Percentiles rank a stretch among this genome's conserved stretches.
Evolutionary conservation across 2,113 vertebrate species (phyloP).

Genomic region (Sebastes fasciatus): DNA sequence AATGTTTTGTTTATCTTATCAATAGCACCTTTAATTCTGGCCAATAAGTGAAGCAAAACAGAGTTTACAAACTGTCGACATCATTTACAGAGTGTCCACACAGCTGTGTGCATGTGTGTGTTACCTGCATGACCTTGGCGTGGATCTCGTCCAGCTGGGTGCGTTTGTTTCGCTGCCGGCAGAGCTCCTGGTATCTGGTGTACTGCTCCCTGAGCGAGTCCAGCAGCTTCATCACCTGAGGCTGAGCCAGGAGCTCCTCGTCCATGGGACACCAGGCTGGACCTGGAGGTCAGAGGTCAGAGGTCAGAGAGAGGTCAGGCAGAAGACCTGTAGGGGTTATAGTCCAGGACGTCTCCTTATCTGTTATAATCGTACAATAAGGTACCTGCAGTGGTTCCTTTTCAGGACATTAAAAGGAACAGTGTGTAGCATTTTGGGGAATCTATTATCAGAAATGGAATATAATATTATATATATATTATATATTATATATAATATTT

Average conservation of each 20-base stretch:
- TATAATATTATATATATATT: too few relatives aligned
- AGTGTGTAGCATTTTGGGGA: too few relatives aligned
- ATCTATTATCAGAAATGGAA: too few relatives aligned
- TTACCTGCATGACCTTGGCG: constrained; percentile 98
- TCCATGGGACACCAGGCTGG: constrained; percentile 98
- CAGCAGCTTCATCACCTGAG: constrained; percentile 97
- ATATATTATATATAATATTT: too few relatives aligned
- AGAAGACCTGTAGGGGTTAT: neutral
- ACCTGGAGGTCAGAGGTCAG: constrained; percentile 60
- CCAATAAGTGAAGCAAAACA: neutral
- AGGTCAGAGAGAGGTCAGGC: neutral
- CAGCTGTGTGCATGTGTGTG: neutral
- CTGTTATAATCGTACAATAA: neutral
- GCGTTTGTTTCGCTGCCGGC: constrained; percentile 95
- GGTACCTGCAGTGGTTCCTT: neutral
- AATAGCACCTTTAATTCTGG: too few relatives aligned
- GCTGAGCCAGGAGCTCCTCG: constrained; percentile 96
- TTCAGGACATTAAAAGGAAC: neutral
- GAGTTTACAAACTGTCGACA: neutral
- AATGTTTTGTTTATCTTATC: too few relatives aligned
- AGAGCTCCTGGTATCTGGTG: constrained; percentile 96
- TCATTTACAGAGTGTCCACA: neutral
- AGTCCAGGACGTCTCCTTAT: neutral
- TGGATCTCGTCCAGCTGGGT: constrained; percentile 97
- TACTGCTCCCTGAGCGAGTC: constrained; percentile 97